phyloP scores from a whole-genome alignment of 2,113 vertebrate genomes.

The Chaetodon trifascialis region DNA sequence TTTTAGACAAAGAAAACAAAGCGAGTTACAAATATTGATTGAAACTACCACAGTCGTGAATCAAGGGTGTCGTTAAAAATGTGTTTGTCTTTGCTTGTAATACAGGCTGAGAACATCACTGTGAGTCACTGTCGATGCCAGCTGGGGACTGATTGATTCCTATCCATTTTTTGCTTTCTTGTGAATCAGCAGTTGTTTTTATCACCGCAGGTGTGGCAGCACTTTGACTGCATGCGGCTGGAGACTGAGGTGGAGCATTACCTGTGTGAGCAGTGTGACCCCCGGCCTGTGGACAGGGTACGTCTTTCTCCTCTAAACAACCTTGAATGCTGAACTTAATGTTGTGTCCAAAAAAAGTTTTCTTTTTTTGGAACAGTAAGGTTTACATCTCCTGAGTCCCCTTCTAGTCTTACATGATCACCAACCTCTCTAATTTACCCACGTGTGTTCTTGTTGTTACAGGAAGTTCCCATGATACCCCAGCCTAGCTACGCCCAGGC shows the following conservation, averaged over 20 bases:
- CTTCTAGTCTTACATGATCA: background rate
- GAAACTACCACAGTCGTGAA: slow-evolving; percentile 16
- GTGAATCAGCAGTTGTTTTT: background rate
- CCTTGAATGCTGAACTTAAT: background rate
- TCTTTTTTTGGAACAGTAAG: background rate
- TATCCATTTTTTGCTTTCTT: background rate
- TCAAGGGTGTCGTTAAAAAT: slow-evolving; percentile 4
- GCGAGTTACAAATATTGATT: slow-evolving; percentile 20
- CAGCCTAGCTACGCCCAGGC: slow-evolving; percentile 96
- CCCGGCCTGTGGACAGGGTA: slow-evolving; percentile 92
- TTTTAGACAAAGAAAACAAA: slow-evolving; percentile 50
- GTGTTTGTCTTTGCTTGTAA: slow-evolving; percentile 3
- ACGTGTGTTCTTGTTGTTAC: slow-evolving; percentile 29
- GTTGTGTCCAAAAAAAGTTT: background rate
- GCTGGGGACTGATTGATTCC: background rate
- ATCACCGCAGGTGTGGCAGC: slow-evolving; percentile 94
- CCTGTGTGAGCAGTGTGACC: slow-evolving; percentile 96
- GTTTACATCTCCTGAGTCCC: background rate
- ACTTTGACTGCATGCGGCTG: slow-evolving; percentile 98
- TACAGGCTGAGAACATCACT: background rate
- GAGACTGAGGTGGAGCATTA: slow-evolving; percentile 96
- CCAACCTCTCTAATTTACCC: slow-evolving; percentile 14
- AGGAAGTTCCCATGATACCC: slow-evolving; percentile 99
- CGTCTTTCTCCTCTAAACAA: background rate
- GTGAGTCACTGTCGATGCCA: slow-evolving; percentile 1